A percentile compares a stretch with the other conserved stretches of the same genome.
Evolutionary conservation across 2,888 invertebrate genomes (phyloP).

Genomic region (Plagodis dolabraria): DNA sequence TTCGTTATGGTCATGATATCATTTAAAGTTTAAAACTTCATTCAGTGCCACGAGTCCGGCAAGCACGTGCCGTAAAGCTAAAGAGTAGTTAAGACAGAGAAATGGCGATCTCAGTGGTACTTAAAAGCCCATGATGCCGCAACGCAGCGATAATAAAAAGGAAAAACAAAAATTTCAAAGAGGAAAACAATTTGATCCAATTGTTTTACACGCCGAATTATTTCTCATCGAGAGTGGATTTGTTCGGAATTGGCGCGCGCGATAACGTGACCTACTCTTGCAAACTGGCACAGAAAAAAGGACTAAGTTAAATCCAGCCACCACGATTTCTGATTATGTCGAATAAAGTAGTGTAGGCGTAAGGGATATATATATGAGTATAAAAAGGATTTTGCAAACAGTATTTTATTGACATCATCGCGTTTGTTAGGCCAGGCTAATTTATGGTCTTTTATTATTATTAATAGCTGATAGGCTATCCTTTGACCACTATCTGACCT

Average conservation of each 20-base stretch:
- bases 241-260: constrained; percentile 35
- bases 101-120: constrained; percentile 29
- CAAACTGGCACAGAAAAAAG: constrained; percentile 32
- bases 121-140: constrained; percentile 28
- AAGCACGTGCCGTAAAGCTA: constrained; percentile 28
- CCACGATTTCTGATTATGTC: constrained; percentile 45
- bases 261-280: constrained; percentile 35
- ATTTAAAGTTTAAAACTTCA: constrained; percentile 22
- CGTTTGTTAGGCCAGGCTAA: not conserved
- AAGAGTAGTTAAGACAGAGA: constrained; percentile 30
- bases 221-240: constrained; percentile 40
- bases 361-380: constrained; percentile 53
- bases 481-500: too few relatives aligned
- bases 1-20: constrained; percentile 9
- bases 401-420: constrained; percentile 9
- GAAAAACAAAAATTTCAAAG: constrained; percentile 26
- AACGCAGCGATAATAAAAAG: constrained; percentile 21
- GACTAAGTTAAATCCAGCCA: constrained; percentile 35
- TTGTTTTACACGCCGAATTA: constrained; percentile 35
- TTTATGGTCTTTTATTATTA: constrained; percentile 1
- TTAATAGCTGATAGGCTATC: too few relatives aligned
- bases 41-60: constrained; percentile 26
- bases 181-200: constrained; percentile 33
- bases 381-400: constrained; percentile 37
- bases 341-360: constrained; percentile 49